Evolutionary conservation across 1,140 invertebrate genomes (phyloP).

Genomic region (Zaprionus capensis): DNA sequence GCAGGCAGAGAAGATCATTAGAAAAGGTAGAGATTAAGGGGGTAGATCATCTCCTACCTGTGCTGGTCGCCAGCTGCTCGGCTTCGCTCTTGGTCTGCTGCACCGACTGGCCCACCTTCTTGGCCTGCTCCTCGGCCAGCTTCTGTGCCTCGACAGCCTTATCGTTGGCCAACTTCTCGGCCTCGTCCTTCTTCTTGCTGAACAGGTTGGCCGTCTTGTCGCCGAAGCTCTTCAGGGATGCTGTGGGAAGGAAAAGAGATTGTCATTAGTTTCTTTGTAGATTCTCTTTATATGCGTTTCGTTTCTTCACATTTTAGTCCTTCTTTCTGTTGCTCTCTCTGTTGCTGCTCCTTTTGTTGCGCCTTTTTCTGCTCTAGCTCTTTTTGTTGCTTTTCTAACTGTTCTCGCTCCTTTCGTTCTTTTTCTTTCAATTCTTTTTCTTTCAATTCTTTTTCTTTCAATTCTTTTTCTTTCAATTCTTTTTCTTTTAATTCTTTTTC

Average conservation of each 20-base stretch:
- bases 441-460: not conserved
- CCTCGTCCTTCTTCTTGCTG: slow-evolving; percentile 88
- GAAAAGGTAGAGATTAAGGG: not conserved
- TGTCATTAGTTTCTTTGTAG: not conserved
- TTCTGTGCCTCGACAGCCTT: slow-evolving; percentile 86
- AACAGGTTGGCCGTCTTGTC: slow-evolving; percentile 87
- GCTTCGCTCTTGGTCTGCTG: slow-evolving; percentile 85
- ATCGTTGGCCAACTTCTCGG: slow-evolving; percentile 86
- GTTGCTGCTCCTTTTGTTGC: not conserved
- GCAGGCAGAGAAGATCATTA: not conserved
- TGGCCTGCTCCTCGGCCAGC: slow-evolving; percentile 86
- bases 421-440: not conserved
- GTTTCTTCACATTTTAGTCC: not conserved
- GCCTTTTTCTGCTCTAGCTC: not conserved
- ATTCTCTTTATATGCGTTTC: not conserved
- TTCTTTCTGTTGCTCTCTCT: not conserved
- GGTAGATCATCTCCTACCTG: slow-evolving; percentile 67
- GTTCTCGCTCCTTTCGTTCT: not conserved
- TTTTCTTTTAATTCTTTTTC: not conserved
- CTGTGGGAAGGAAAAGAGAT: slow-evolving; percentile 66
- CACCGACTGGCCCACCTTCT: slow-evolving; percentile 86
- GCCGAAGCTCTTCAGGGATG: slow-evolving; percentile 87
- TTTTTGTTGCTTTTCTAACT: not conserved
- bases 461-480: not conserved
- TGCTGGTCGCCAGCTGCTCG: slow-evolving; percentile 85